Percentiles rank a stretch among this genome's conserved stretches.
Conservation (phyloP, 2,113 vertebrate genomes). For the Urocolius indicus region DNA sequence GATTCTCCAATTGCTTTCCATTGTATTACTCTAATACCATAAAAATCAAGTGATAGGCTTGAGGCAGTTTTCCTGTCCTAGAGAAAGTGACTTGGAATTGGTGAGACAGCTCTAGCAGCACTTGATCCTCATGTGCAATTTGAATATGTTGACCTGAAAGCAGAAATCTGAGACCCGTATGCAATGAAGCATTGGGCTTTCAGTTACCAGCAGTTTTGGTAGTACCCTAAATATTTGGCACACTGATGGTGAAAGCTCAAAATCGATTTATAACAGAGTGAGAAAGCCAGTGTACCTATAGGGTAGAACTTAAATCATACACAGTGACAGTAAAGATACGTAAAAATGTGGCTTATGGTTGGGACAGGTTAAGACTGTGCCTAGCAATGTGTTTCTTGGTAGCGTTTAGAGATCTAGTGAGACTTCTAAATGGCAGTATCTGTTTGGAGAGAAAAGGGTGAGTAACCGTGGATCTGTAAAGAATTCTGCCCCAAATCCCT, state of each 20-base stretch:
- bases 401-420: accelerated
- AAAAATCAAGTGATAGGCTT: neutral
- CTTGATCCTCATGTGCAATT: neutral
- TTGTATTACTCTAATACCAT: neutral
- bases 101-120: neutral
- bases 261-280: neutral
- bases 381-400: neutral
- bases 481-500: neutral
- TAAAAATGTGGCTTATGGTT: neutral
- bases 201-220: neutral
- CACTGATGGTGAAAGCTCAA: neutral
- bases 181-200: neutral
- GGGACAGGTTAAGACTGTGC: neutral
- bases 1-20: neutral
- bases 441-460: neutral
- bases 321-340: neutral
- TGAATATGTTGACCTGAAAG: neutral
- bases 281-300: neutral
- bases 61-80: neutral
- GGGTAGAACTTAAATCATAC: neutral
- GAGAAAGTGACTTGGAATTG: neutral
- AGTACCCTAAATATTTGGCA: neutral
- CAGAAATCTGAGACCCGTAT: neutral
- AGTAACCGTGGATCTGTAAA: neutral
- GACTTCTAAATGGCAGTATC: neutral